Base-by-base conservation (phyloP, 2,888 invertebrate species). In the Pyrrhosoma nymphula region DNA sequence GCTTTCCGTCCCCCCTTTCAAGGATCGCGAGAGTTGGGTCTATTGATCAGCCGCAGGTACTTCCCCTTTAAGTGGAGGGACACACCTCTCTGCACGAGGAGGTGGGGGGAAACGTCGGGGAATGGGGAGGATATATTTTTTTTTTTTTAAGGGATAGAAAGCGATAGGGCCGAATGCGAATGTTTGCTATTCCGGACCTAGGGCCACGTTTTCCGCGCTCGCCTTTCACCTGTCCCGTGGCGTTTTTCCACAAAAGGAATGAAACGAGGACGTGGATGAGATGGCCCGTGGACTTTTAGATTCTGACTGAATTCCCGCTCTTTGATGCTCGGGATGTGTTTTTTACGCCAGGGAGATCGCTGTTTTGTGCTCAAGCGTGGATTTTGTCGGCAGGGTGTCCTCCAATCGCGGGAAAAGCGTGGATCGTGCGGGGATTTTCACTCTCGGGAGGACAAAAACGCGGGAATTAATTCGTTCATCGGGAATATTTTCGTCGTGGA, bases 161-260 rank as follows among this genome's bases (percentile, higher is more conserved):
- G 82, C 26, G 82, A 82, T 82, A 35, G 82, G 0, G 16, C 35
- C 12, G 82, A 69, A 4, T 35, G 82, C 35, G 82, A 35, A 82
- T 82, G 82, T 82, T 30, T 82, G 82, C 82, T 82, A 82, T 35
- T 82, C 82, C 82, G 82, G 82, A 82, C 82, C 82, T 82, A 82
- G 82, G 82, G 18, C 82, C 12, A 69, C 69, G n/a, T 69, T 69
- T 69, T 69, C n/a, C 69, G 8, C 35, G 10, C 35, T 18, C 26
- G 30, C 82, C 82, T 35, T 18, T 82, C 82, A 82, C 82, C 82
- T 82, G 82, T 12, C 82, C 69, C 2, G 10, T 35, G 35, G 23
- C 26, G 23, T 69, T 69, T n/a, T 26, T 69, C 23, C 23, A 14
- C 23, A 14, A 16, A 35, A 35, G 82, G 26, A 82, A 82, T 82